Base-by-base conservation (phyloP, 2,888 invertebrate genomes). In the Aleiodes alternator region DNA sequence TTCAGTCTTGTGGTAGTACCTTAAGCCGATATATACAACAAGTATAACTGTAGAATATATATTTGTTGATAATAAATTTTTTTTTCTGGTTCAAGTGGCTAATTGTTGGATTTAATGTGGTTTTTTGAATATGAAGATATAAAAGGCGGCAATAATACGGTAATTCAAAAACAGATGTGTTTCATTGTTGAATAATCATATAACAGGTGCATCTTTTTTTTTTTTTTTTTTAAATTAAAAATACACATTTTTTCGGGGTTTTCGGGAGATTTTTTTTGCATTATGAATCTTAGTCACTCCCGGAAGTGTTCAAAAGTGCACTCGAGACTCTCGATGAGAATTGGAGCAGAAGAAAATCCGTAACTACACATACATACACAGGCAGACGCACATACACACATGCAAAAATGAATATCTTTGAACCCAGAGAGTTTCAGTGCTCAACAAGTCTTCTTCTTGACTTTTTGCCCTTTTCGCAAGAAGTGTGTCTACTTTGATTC, bases 1-100 rank as follows among this genome's bases (percentile, higher is more conserved):
- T 78, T 85, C 85, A 85, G 86, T 86, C 68, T 75, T 68, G 78
- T 74, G 75, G 75, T 76, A 8, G 77, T 80, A 76, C 77, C 70
- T 70, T 77, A 75, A 75, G 61, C 73, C 61, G 50, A 73, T 71
- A 74, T 72, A 69, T 53, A 23, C 23, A 23, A 23, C 1, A 23
- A 23, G n/a, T n/a, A n/a, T n/a, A n/a, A n/a, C n/a, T n/a, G n/a
- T n/a, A n/a, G 2, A 23, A 23, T 1, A 14, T 38, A 55, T n/a
- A 69, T 69, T 55, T 55, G 14, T 69, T 51, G n/a, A 12, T 72
- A 64, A 55, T 66, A 4, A 6, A 11, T 66, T 61, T 61, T 6
- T 4, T 34, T 61, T n/a, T 61, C 4, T 1, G n/a, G 31, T 34
- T n/a, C 4, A 59, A 34, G 6, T 34, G 11, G 12, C 11, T 61